These are phyloP conservation scores for Tigriopus japonicus DNA, from an alignment of 1,140 invertebrate genomes.

Conservation along the genomic window DNA sequence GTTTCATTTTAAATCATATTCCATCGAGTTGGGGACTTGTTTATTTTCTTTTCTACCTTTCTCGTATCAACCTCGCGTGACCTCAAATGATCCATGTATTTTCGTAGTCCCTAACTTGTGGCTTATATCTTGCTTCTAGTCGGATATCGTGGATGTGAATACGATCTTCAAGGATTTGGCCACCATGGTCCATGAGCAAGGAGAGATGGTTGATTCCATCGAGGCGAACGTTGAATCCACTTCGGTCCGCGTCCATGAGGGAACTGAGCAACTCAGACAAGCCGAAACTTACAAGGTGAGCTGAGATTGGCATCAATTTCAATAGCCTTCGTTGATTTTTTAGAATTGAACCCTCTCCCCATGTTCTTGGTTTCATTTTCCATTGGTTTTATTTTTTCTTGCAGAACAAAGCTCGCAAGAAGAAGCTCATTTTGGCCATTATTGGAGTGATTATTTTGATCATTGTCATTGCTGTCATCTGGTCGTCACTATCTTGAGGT, in stretches of 20 bases:
- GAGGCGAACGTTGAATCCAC: slow-evolving; percentile 85
- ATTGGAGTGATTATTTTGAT: slow-evolving; percentile 43
- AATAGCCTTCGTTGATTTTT: neutral
- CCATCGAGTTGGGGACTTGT: too few relatives aligned
- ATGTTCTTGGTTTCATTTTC: slow-evolving; percentile 16
- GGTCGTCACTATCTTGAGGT: too few relatives aligned
- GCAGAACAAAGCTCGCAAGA: slow-evolving; percentile 62
- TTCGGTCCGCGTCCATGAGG: slow-evolving; percentile 63
- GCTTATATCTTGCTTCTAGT: slow-evolving; percentile 35
- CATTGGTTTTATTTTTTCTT: slow-evolving; percentile 26
- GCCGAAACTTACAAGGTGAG: slow-evolving; percentile 56
- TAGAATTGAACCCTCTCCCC: slow-evolving; percentile 2
- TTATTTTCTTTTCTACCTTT: slow-evolving; percentile 9
- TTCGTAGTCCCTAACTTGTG: neutral
- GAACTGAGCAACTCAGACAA: slow-evolving; percentile 52
- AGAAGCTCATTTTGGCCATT: slow-evolving; percentile 53
- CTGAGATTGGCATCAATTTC: neutral
- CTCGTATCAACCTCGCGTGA: too few relatives aligned
- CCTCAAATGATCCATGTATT: too few relatives aligned
- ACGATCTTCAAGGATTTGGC: slow-evolving; percentile 94
- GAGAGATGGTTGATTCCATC: slow-evolving; percentile 87
- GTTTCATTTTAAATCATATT: too few relatives aligned
- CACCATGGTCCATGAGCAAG: slow-evolving; percentile 87
- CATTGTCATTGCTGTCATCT: slow-evolving; percentile 48
- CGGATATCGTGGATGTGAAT: slow-evolving; percentile 85